Conservation (phyloP, 1,140 invertebrate genomes). For the Calliphora vicina region DNA sequence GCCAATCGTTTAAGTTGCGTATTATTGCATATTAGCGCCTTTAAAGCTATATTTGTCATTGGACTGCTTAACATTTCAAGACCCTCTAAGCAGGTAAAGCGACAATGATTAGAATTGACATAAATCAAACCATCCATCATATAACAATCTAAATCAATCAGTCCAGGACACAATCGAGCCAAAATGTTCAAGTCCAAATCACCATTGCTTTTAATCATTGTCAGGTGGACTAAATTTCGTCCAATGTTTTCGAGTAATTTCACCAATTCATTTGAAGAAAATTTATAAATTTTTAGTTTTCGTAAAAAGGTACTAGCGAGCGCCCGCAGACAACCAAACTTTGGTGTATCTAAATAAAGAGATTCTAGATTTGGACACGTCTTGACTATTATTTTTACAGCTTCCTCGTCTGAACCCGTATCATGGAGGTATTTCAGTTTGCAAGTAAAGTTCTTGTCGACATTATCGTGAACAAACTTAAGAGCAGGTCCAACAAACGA, state of each 20-base stretch:
- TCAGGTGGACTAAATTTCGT: conserved; percentile 67
- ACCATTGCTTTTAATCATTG: conserved; percentile 68
- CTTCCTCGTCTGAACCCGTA: conserved; percentile 67
- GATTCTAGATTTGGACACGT: conserved; percentile 70
- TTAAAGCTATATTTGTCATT: conserved; percentile 66
- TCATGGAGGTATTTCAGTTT: conserved; percentile 72
- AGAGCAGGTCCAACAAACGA: conserved; percentile 71
- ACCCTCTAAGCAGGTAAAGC: conserved; percentile 69
- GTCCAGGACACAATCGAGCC: conserved; percentile 66
- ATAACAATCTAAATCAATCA: conserved; percentile 70
- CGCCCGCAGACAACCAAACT: conserved; percentile 65
- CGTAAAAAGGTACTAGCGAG: conserved; percentile 64
- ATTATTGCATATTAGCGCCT: conserved; percentile 68
- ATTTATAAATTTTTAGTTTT: conserved; percentile 71
- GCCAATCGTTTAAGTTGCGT: conserved; percentile 69
- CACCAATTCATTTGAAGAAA: conserved; percentile 69
- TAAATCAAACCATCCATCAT: conserved; percentile 69
- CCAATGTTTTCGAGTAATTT: conserved; percentile 68
- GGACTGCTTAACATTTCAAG: conserved; percentile 71
- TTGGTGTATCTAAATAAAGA: conserved; percentile 70
- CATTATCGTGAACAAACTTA: conserved; percentile 65
- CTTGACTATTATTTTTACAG: conserved; percentile 67
- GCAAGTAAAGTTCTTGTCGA: conserved; percentile 66
- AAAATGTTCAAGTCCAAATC: conserved; percentile 70
- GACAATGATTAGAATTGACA: conserved; percentile 64